Evolutionary conservation across 2,113 vertebrate genomes (phyloP), one percentile per base, ranked within the genome.

Genomic region (Poeciliopsis prolifica): DNA sequence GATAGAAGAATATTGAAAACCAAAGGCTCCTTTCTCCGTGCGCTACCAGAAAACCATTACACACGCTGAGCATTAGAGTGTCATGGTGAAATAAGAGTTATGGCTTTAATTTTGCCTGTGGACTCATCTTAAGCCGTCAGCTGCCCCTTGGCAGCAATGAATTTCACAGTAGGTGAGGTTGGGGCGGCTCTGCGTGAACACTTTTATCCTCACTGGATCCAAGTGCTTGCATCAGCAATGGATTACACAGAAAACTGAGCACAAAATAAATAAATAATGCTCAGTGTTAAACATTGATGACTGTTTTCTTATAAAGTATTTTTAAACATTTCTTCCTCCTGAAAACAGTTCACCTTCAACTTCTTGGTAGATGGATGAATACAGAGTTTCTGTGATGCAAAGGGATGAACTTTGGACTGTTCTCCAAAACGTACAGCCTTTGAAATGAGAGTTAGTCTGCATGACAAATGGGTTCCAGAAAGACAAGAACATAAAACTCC

Each of bases 81-180:
- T 72, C 31, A 1, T 35, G 42, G n/a, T 22, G 2, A 67, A 77
- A 82, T 31, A 22, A 72, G 84, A 90, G 68, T 81, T 85, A 84
- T 81, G 69, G 66, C 68, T 90, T 85, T 83, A 84, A 82, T 86
- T 86, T 84, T 51, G 68, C 74, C 54, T 0, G 65, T 68, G 70
- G 64, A 77, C 65, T 76, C 62, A 65, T 73, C 62, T 71, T 71
- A 70, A 69, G 68, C 72, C 14, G 26, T 82, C 68, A 26, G 62
- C 19, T 33, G 54, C 12, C 76, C 72, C 63, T 62, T 15, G 48
- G 74, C 54, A 65, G 33, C 65, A 44, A 44, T 65, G 74, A 58
- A 65, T 28, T 69, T 58, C 33, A 37, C 65, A 68, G 63, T 31
- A 31, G 65, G 72, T 31, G 68, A 68, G 58, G 68, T 33, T 68